Percentiles rank a stretch among this genome's conserved stretches.
Conservation (phyloP, 35 echinoderm and acorn worm species). For the Patiria miniata region DNA sequence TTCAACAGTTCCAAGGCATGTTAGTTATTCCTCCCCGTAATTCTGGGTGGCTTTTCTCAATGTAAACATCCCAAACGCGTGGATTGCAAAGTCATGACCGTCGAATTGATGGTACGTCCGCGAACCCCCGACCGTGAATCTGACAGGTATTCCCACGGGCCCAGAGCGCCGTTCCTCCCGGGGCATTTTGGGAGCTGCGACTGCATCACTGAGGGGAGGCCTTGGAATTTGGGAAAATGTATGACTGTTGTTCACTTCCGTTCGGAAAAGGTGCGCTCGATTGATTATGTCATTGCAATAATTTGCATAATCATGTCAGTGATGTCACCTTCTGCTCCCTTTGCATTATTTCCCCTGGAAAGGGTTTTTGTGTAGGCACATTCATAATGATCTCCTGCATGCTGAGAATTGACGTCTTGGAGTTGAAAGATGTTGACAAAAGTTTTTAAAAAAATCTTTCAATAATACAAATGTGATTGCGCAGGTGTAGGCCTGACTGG, state of each 20-base stretch:
- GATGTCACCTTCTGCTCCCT: too few relatives aligned
- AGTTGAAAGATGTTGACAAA: too few relatives aligned
- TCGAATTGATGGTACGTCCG: neutral
- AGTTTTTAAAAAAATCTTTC: too few relatives aligned
- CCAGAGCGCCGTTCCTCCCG: neutral
- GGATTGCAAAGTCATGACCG: slow-evolving; percentile 25
- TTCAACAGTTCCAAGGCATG: neutral
- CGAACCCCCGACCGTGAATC: slow-evolving; percentile 8
- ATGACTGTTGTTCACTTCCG: slow-evolving; percentile 4
- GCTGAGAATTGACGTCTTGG: too few relatives aligned
- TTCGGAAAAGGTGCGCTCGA: neutral
- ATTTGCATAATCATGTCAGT: too few relatives aligned
- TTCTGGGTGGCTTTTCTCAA: slow-evolving; percentile 21
- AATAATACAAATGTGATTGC: too few relatives aligned
- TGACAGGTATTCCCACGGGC: slow-evolving; percentile 18
- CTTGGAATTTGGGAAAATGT: neutral
- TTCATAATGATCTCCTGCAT: too few relatives aligned
- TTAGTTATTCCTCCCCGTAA: neutral
- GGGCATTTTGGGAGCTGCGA: neutral
- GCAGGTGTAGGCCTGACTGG: too few relatives aligned
- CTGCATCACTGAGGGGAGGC: neutral
- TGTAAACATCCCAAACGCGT: slow-evolving; percentile 23
- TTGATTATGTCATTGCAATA: too few relatives aligned
- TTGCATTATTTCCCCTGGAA: too few relatives aligned
- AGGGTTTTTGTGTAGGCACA: too few relatives aligned